A percentile compares a stretch with the other conserved stretches of the same genome.
phyloP scores from a whole-genome alignment of 2,797 vertebrate species.

The Microctenopoma lineatum region DNA sequence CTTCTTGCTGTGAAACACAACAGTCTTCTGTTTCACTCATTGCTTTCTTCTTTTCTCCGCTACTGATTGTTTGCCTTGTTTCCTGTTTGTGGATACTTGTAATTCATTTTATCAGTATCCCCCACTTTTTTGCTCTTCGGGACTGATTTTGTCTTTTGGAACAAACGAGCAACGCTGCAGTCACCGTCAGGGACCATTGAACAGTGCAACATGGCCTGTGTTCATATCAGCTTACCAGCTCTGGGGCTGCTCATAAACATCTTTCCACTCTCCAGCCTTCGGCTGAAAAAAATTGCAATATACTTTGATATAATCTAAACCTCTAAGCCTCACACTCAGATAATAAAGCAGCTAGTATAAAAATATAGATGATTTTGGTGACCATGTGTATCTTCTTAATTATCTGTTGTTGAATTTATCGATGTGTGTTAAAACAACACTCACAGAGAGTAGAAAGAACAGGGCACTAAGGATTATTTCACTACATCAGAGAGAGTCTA shows the following conservation, averaged over 20 bases:
- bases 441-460: background rate
- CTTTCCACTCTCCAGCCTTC: constrained; percentile 28
- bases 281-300: constrained; percentile 28
- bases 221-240: constrained; percentile 47
- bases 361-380: constrained; percentile 34
- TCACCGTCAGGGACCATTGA: constrained; percentile 65
- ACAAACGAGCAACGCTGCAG: constrained; percentile 28
- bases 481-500: constrained; percentile 23
- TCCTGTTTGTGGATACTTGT: constrained; percentile 17
- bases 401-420: constrained; percentile 4
- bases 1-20: constrained; percentile 6
- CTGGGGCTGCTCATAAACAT: constrained; percentile 44
- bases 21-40: constrained; percentile 17
- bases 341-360: constrained; percentile 40
- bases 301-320: constrained; percentile 30
- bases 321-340: constrained; percentile 12
- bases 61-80: constrained; percentile 15
- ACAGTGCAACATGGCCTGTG: constrained; percentile 40
- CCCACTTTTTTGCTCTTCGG: constrained; percentile 31
- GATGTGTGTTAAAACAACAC: constrained; percentile 29
- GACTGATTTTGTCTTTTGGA: constrained; percentile 37
- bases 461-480: constrained; percentile 4
- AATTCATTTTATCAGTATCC: constrained; percentile 45
- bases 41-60: constrained; percentile 10
- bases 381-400: constrained; percentile 23